Base-by-base conservation (phyloP, 2,113 vertebrate species). In the Colossoma macropomum region DNA sequence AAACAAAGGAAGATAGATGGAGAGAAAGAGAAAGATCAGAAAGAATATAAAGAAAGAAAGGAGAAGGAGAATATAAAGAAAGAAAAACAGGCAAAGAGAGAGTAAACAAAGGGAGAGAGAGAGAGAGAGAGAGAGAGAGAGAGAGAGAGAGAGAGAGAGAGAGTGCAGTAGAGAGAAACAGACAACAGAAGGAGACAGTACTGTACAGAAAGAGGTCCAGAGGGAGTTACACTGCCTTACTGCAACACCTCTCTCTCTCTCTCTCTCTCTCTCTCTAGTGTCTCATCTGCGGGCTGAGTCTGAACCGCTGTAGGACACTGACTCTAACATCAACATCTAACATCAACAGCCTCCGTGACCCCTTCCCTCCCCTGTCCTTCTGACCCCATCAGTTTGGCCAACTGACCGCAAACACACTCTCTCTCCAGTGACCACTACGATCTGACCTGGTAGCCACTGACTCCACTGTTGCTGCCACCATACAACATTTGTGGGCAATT, bases 91-190 rank as follows among this genome's bases (percentile, higher is more conserved):
- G 7, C 3, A 38, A 7, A 38, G 34, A 38, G 34, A 38, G 34
- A 38, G 34, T n/a, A n/a, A n/a, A n/a, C n/a, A n/a, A n/a, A n/a
- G n/a, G 34, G 10, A 9, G 10, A 9, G 41, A 11, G 10, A 9
- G 10, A 9, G 41, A 34, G 71, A 83, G 79, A 25, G 78, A 19
- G 41, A 70, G 63, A 38, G 23, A 54, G 70, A 13, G 60, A 66
- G 50, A 28, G 8, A 56, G 32, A 52, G 50, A 30, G 19, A 70
- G 52, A 30, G 62, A 15, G 50, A 66, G 62, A 45, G 62, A 70
- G 4, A 54, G 41, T 30, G 1, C 30, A 21, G 59, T 1, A 60
- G 19, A 32, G 12, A 32, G 70, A 81, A 25, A 25, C 27, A 62
- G n/a, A 60, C 69, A 59, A 50, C 16, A 25, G 21, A 75, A 19